These are phyloP conservation scores for Stictocephala bisonia DNA, from an alignment of 2,888 invertebrate species.

Conservation along the genomic window DNA sequence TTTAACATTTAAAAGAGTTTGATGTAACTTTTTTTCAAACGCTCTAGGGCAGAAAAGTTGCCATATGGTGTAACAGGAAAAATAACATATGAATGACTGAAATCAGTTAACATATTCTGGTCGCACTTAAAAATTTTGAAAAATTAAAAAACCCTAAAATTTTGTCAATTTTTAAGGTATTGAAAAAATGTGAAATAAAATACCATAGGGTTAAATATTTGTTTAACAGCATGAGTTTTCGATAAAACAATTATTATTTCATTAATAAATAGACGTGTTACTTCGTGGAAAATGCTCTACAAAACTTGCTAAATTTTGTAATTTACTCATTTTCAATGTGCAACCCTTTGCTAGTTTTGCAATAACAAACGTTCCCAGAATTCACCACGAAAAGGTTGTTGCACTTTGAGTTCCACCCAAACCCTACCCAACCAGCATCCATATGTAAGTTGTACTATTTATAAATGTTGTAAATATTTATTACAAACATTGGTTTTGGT, in stretches of 20 bases:
- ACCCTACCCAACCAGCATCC: neutral
- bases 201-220: too few species aligned
- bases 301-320: neutral
- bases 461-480: neutral
- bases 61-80: neutral
- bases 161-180: too few species aligned
- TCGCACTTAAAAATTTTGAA: neutral
- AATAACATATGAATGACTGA: neutral
- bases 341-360: constrained; percentile 9
- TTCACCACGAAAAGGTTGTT: too few species aligned
- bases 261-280: too few species aligned
- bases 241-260: too few species aligned
- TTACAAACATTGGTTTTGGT: too few species aligned
- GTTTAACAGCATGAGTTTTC: too few species aligned
- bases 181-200: neutral
- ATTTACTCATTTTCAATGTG: constrained; percentile 3
- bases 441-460: neutral
- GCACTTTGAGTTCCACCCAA: constrained; percentile 19
- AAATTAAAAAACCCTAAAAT: neutral
- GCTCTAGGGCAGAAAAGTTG: constrained; percentile 14
- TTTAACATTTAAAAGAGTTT: too few species aligned
- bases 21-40: neutral
- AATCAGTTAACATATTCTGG: constrained; percentile 18
- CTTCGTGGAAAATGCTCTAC: too few species aligned
- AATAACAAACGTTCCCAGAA: constrained; percentile 5